phyloP scores from a whole-genome alignment of 1,140 invertebrate genomes.

The Chironomus striatipennis region DNA sequence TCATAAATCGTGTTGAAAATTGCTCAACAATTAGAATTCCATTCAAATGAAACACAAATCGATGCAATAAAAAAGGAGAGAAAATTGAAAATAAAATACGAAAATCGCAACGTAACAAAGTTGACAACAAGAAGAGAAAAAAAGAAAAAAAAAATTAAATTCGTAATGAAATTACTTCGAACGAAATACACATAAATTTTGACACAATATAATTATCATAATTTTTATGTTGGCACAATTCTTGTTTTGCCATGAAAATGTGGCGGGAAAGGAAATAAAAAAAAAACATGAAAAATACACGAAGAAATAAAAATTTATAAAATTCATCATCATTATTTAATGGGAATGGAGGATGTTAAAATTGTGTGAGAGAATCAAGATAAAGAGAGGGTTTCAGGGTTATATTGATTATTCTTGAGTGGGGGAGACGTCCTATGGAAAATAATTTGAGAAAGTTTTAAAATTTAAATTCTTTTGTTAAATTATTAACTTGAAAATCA shows the following conservation, averaged over 20 bases:
- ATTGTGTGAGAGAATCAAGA: not conserved
- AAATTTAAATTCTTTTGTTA: too few species aligned
- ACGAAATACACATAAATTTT: not conserved
- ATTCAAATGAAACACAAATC: not conserved
- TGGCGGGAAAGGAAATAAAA: too few species aligned
- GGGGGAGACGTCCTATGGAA: not conserved
- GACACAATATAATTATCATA: not conserved
- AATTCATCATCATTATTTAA: not conserved
- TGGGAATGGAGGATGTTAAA: not conserved
- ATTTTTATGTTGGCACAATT: conserved; percentile 9
- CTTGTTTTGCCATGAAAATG: not conserved
- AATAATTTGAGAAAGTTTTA: too few species aligned
- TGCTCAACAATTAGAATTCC: not conserved
- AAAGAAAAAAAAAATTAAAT: not conserved
- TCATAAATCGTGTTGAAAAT: too few species aligned
- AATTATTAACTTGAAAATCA: too few species aligned
- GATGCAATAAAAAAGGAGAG: not conserved
- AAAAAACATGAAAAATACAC: too few species aligned
- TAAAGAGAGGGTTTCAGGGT: not conserved
- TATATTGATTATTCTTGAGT: not conserved
- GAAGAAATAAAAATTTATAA: not conserved
- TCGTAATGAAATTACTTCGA: conserved; percentile 3
- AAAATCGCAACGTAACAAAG: not conserved
- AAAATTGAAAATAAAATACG: not conserved
- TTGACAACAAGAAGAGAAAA: not conserved